These are phyloP conservation scores for Xestoiulus laeticollis DNA, from an alignment of 2,888 invertebrate genomes.

Conservation along the genomic window DNA sequence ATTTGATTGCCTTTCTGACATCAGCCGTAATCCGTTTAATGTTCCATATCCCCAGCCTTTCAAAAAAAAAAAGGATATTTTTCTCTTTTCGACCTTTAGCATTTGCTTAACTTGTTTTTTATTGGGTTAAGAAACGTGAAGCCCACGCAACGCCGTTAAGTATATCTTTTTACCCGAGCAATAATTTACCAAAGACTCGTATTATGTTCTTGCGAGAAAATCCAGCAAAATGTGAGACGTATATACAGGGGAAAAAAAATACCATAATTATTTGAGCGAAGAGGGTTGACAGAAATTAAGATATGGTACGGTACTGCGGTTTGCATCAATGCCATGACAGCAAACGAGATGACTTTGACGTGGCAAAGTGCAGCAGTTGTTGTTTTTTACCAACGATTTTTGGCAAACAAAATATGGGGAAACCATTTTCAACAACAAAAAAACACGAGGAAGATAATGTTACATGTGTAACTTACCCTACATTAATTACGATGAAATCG, in stretches of 20 bases:
- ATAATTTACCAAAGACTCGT: background rate
- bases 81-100: slow-evolving; percentile 2
- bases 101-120: slow-evolving; percentile 14
- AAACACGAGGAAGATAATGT: background rate
- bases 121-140: background rate
- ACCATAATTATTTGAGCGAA: background rate
- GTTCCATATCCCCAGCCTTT: background rate
- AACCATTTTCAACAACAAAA: background rate
- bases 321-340: background rate
- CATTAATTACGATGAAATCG: background rate
- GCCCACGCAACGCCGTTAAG: background rate
- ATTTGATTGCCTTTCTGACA: slow-evolving; percentile 22
- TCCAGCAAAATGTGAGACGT: background rate
- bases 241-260: background rate
- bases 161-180: background rate
- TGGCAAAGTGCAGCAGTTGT: background rate
- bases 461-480: background rate
- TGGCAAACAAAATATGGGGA: background rate
- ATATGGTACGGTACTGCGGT: background rate
- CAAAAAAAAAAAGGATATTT: slow-evolving; percentile 20
- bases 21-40: background rate
- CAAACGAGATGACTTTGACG: slow-evolving; percentile 2
- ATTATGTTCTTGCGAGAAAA: background rate
- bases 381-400: background rate
- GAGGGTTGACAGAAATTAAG: background rate